Conservation (phyloP, 2,888 invertebrate genomes). For the Tachina lurida region DNA sequence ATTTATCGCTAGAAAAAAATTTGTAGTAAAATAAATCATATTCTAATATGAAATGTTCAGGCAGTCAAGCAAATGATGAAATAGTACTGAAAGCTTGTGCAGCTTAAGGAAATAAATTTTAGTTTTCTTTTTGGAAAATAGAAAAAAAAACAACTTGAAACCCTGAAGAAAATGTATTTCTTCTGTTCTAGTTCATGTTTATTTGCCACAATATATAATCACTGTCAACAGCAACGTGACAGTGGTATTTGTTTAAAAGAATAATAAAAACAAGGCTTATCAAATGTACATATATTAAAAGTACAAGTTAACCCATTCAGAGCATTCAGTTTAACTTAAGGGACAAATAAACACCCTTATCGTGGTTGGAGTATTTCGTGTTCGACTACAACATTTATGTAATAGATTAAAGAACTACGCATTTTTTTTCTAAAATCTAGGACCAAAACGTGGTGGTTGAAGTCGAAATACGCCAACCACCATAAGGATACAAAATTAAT, state of each 20-base stretch:
- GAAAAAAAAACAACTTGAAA: neutral
- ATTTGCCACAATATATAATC: constrained; percentile 53
- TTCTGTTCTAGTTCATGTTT: constrained; percentile 27
- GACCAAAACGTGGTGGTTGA: no score
- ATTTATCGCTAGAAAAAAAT: no score
- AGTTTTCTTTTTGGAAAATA: neutral
- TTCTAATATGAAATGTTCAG: no score
- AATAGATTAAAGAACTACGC: no score
- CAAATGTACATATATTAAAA: neutral
- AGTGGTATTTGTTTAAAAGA: constrained; percentile 33
- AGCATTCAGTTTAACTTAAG: neutral
- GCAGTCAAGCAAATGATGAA: no score
- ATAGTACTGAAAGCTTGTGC: no score
- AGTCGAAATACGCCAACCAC: no score
- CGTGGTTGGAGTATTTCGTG: no score
- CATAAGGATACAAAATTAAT: no score
- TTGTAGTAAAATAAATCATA: no score
- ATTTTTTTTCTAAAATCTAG: no score
- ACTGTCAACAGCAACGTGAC: constrained; percentile 51
- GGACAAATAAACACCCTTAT: neutral
- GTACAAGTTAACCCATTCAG: constrained; percentile 8
- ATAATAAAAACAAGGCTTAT: constrained; percentile 7
- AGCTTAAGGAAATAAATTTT: neutral
- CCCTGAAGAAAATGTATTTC: constrained; percentile 8
- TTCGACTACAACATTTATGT: no score